A percentile compares a stretch with the other conserved stretches of the same genome.
These are phyloP conservation scores for Chrysina gloriosa DNA, from an alignment of 2,888 invertebrate genomes.

Conservation along the genomic window DNA sequence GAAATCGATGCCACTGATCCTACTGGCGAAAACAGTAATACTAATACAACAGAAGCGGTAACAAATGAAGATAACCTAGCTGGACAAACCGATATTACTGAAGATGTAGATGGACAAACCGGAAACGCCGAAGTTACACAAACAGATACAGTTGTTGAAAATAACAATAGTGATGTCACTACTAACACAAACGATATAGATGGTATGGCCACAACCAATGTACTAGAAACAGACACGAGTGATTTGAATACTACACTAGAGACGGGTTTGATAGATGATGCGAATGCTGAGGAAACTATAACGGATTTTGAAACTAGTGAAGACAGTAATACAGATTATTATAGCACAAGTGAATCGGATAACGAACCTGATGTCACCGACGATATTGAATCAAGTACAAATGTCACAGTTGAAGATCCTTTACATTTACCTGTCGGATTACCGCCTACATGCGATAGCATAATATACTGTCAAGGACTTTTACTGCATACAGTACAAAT, in stretches of 20 bases:
- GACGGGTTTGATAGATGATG: no score
- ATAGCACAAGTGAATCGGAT: no score
- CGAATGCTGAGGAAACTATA: no score
- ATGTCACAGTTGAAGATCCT: conserved; percentile 53
- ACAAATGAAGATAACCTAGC: no score
- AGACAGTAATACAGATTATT: no score
- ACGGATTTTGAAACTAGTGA: no score
- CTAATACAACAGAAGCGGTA: not conserved
- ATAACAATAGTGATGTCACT: not conserved
- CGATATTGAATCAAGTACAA: not conserved
- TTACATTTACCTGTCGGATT: not conserved
- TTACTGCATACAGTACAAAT: conserved; percentile 86
- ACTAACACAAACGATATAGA: not conserved
- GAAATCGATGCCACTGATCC: no score
- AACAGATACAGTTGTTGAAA: not conserved
- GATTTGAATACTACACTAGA: no score
- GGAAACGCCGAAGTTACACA: not conserved
- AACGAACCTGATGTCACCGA: not conserved
- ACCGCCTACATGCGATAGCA: conserved; percentile 32
- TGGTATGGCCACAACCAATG: not conserved
- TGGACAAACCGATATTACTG: not conserved
- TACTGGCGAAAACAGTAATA: not conserved
- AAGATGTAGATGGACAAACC: not conserved
- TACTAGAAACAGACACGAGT: not conserved
- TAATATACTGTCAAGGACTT: conserved; percentile 34